Evolutionary conservation across 2,797 vertebrate genomes (phyloP).

Genomic region (Sphaeramia orbicularis): DNA sequence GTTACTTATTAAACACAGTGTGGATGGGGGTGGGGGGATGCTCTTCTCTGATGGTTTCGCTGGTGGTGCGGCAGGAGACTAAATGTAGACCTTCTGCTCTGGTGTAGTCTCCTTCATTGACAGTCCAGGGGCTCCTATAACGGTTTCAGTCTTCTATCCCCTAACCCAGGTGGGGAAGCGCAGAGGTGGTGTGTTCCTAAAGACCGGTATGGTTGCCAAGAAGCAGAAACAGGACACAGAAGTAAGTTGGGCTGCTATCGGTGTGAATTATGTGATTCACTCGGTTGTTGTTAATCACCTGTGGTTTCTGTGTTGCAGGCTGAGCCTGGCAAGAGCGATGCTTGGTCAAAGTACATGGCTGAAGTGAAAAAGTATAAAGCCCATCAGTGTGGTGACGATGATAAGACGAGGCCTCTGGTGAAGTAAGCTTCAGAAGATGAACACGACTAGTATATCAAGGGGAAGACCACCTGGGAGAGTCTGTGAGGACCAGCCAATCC

Average conservation of each 20-base stretch:
- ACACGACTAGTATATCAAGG: conserved; percentile 23
- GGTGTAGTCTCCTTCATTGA: conserved; percentile 89
- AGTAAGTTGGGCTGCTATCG: conserved; percentile 71
- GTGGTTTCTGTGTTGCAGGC: conserved; percentile 73
- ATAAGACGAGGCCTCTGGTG: conserved; percentile 96
- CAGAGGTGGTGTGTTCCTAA: conserved; percentile 97
- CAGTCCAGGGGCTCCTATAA: conserved; percentile 90
- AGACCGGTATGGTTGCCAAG: conserved; percentile 98
- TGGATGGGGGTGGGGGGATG: conserved; percentile 50
- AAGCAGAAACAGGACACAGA: conserved; percentile 94
- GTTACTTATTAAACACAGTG: conserved; percentile 16
- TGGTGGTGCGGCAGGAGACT: conserved; percentile 71
- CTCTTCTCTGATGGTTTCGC: conserved; percentile 54
- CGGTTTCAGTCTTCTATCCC: conserved; percentile 97
- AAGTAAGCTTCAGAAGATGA: conserved; percentile 82
- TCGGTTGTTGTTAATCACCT: not conserved
- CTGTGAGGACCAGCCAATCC: conserved; percentile 35
- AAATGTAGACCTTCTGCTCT: conserved; percentile 82
- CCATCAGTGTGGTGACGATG: conserved; percentile 96
- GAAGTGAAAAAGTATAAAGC: conserved; percentile 99
- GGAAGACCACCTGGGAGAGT: conserved; percentile 39
- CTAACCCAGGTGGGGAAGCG: conserved; percentile 98
- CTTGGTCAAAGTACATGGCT: conserved; percentile 97
- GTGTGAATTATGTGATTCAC: not conserved
- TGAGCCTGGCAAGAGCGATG: conserved; percentile 93